Base-by-base conservation (phyloP, 2,888 invertebrate species). In the Strigamia crassipes region DNA sequence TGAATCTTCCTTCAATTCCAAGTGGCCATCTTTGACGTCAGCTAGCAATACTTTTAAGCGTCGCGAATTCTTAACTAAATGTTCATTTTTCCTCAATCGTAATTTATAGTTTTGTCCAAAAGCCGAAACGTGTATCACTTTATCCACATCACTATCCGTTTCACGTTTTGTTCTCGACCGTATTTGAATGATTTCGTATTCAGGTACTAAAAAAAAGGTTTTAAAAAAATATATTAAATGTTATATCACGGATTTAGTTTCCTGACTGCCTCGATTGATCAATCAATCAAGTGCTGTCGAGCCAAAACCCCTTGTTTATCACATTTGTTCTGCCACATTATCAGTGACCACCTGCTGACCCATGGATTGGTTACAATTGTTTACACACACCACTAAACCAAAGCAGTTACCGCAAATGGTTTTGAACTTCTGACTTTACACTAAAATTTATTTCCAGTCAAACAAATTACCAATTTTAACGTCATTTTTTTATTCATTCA, bases 121-220 rank as follows among this genome's bases (percentile, higher is more conserved):
- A 82, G 94, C 96, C 86, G 92, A 92, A 86, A 96, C 89, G 85
- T 93, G 82, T 12, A 82, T 78, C 0, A 38, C 83, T 10, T 83
- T 81, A 41, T 84, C 83, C 23, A 80, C 84, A 15, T 78, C 56
- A 6, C 79, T 79, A 41, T 77, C 77, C 4, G 83, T 61, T 8
- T 84, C 83, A 73, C 85, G 66, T 82, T 85, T 85, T 12, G 82
- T 81, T 23, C 86, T 83, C 42, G 86, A 84, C 82, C 85, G 84
- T 84, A 96, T 90, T 84, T 93, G 92, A 82, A 96, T 92, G 85
- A 95, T 90, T 89, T 96, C 94, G 89, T 96, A 96, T 85, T 93
- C 91, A 84, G 96, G 96, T 86, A 96, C 92, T 92, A 86, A 8
- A 86, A 87, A 83, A 82, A 81, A 51, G 1, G 1, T 27, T 27